phyloP scores from a whole-genome alignment of 2,113 vertebrate genomes.

The Plecotus auritus region DNA sequence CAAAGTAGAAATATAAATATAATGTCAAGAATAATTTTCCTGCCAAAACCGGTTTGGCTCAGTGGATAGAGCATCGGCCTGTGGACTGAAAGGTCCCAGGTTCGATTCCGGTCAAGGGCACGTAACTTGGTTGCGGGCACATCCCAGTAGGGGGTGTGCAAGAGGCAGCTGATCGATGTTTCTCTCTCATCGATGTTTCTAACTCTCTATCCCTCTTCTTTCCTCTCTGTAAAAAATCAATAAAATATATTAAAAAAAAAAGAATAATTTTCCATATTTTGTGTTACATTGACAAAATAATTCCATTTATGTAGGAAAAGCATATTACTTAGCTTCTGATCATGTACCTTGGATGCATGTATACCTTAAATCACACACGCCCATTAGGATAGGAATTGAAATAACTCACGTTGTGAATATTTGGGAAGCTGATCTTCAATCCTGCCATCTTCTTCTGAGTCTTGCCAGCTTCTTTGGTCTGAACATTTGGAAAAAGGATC shows the following conservation, averaged over 20 bases:
- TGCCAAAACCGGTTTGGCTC: too few relatives aligned
- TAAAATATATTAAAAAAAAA: too few relatives aligned
- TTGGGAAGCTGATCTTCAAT: slow-evolving; percentile 34
- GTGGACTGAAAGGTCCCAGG: too few relatives aligned
- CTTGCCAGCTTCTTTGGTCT: slow-evolving; percentile 41
- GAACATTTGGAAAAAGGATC: slow-evolving; percentile 64
- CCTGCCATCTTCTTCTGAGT: slow-evolving; percentile 13
- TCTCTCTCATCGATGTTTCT: too few relatives aligned
- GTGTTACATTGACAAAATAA: slow-evolving; percentile 16
- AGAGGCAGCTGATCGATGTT: too few relatives aligned
- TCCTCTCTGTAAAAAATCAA: too few relatives aligned
- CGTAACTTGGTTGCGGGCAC: too few relatives aligned
- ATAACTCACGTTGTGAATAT: slow-evolving; percentile 29
- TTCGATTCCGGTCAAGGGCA: too few relatives aligned
- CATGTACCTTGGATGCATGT: background rate
- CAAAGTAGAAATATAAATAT: slow-evolving; percentile 1
- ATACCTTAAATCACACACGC: background rate
- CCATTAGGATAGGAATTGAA: slow-evolving; percentile 1
- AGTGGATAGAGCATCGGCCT: too few relatives aligned
- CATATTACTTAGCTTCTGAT: background rate
- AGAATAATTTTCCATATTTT: background rate
- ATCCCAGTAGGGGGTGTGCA: too few relatives aligned
- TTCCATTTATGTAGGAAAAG: background rate
- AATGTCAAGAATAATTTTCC: background rate
- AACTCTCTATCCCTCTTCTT: too few relatives aligned